Percentiles rank a stretch among this genome's conserved stretches.
Conservation (phyloP, 2,888 invertebrate species). For the Caenorhabditis sp. region DNA sequence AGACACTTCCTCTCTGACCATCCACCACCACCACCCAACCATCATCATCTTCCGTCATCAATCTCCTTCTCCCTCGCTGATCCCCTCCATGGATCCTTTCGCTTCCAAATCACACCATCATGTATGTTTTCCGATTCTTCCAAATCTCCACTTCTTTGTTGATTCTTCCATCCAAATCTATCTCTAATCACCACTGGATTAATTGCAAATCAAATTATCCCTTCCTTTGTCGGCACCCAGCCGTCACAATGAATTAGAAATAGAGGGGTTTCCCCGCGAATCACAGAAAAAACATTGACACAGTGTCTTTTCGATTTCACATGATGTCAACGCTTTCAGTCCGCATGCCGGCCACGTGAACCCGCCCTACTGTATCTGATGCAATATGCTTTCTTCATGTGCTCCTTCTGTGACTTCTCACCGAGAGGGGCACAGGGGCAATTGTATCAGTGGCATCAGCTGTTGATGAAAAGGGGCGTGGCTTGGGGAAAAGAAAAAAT, state of each 20-base stretch:
- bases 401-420: not conserved
- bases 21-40: too few species aligned
- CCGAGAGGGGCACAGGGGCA: conserved; percentile 35
- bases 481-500: not conserved
- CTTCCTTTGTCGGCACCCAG: conserved; percentile 33
- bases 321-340: conserved; percentile 29
- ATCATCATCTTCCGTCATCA: conserved; percentile 23
- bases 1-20: conserved; percentile 2
- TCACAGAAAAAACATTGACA: conserved; percentile 8
- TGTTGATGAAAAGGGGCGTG: conserved; percentile 25
- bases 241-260: conserved; percentile 43
- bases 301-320: conserved; percentile 10
- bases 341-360: conserved; percentile 50
- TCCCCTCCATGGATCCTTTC: conserved; percentile 20
- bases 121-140: conserved; percentile 17
- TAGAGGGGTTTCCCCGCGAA: conserved; percentile 3
- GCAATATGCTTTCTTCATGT: conserved; percentile 29
- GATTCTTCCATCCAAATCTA: not conserved
- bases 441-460: conserved; percentile 48
- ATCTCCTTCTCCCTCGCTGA: not conserved
- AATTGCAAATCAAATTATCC: conserved; percentile 43
- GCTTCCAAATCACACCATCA: conserved; percentile 51
- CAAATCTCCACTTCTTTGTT: conserved; percentile 4
- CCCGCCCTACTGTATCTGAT: conserved; percentile 58
- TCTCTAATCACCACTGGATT: conserved; percentile 10